Percentiles rank a stretch among this genome's conserved stretches.
Conservation (phyloP, 2,113 vertebrate genomes). For the Pseudopipra pipra region DNA sequence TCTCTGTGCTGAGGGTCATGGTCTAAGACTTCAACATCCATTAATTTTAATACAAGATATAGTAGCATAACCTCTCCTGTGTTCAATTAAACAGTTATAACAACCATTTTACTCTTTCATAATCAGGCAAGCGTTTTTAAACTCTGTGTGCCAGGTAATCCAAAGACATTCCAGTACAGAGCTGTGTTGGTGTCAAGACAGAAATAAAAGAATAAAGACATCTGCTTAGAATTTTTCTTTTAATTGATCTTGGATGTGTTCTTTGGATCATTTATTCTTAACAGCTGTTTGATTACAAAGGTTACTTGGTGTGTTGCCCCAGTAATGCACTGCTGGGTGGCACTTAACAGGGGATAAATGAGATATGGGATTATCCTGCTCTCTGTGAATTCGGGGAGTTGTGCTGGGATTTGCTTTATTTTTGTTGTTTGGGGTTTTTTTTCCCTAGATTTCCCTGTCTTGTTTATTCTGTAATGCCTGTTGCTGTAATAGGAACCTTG, state of each 20-base stretch:
- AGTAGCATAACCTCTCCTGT: background rate
- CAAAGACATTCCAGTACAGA: background rate
- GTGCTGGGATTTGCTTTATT: background rate
- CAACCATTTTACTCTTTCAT: background rate
- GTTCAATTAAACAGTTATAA: background rate
- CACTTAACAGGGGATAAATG: background rate
- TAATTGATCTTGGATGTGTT: background rate
- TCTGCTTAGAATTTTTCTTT: background rate
- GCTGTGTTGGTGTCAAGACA: background rate
- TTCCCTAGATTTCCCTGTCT: accelerated
- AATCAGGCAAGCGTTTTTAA: background rate
- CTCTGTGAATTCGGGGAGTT: background rate
- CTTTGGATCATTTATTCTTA: background rate
- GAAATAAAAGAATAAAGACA: background rate
- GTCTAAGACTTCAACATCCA: background rate
- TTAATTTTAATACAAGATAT: background rate
- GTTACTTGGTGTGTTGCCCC: background rate
- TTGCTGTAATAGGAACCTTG: background rate
- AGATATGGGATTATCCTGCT: background rate
- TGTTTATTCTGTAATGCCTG: background rate
- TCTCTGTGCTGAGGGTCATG: background rate
- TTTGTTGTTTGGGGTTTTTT: accelerated
- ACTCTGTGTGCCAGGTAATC: background rate
- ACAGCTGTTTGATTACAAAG: background rate
- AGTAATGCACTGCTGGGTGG: background rate